phyloP scores from a whole-genome alignment of 2,888 invertebrate genomes.

The Gisinianus flammeolus region DNA sequence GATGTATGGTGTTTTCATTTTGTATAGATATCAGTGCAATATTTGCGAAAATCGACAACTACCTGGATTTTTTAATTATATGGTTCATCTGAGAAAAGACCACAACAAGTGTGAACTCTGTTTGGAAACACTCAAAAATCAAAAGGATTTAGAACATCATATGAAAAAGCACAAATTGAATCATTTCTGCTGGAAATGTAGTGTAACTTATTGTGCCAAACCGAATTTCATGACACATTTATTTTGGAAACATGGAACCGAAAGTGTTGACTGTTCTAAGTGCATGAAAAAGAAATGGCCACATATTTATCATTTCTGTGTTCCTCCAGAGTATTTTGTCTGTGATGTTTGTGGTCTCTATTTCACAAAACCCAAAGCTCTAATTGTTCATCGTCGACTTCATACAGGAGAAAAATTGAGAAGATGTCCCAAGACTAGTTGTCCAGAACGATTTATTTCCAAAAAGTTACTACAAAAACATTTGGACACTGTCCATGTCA shows the following conservation, averaged over 20 bases:
- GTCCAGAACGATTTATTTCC: constrained; percentile 80
- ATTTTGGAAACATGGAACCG: constrained; percentile 92
- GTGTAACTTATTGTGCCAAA: constrained; percentile 85
- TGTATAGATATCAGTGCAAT: constrained; percentile 75
- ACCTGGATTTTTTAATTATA: constrained; percentile 84
- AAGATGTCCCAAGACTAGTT: constrained; percentile 70
- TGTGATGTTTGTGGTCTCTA: constrained; percentile 82
- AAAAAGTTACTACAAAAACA: constrained; percentile 79
- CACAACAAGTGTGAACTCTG: constrained; percentile 89
- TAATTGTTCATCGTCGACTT: constrained; percentile 83
- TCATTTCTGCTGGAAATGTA: constrained; percentile 85
- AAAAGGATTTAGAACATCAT: constrained; percentile 80
- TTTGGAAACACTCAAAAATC: constrained; percentile 79
- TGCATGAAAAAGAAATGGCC: constrained; percentile 91
- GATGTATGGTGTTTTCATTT: constrained; percentile 57
- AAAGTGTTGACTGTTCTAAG: constrained; percentile 81
- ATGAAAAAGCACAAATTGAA: constrained; percentile 90
- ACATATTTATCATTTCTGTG: constrained; percentile 88
- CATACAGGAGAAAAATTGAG: constrained; percentile 76
- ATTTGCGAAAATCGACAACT: constrained; percentile 76
- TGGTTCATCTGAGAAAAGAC: constrained; percentile 84
- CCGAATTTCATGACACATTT: constrained; percentile 86
- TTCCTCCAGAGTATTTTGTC: constrained; percentile 76
- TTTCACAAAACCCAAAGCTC: constrained; percentile 76
- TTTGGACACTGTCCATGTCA: constrained; percentile 57